Conservation (phyloP, 2,113 vertebrate species). For the Apodemus sylvaticus region DNA sequence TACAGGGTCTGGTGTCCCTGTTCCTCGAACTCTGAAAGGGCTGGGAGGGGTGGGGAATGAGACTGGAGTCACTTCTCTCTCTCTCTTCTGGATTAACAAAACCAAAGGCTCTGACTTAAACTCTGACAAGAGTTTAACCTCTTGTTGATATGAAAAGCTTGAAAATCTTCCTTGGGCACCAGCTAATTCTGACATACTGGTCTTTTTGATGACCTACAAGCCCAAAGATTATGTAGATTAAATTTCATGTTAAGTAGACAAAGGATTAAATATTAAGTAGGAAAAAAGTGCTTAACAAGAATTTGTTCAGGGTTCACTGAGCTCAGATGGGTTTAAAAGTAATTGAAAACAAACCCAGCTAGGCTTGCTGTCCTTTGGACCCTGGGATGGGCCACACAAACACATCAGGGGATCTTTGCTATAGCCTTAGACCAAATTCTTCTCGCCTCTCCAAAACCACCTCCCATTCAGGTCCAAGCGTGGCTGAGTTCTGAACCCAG, state of each 20-base stretch:
- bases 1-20: not conserved
- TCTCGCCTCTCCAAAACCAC: not conserved
- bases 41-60: not conserved
- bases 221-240: conserved; percentile 39
- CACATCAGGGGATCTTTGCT: not conserved
- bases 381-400: not conserved
- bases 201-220: not conserved
- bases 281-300: conserved; percentile 38
- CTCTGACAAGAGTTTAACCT: not conserved
- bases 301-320: conserved; percentile 56
- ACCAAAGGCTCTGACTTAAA: not conserved
- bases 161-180: not conserved
- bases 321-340: conserved; percentile 44
- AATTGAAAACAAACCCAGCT: conserved; percentile 48
- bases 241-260: conserved; percentile 43
- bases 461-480: not conserved
- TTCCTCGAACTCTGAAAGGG: accelerated
- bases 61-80: not conserved
- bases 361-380: conserved; percentile 34
- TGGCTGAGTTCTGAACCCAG: not conserved
- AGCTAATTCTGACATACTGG: not conserved
- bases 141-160: conserved; percentile 38
- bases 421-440: not conserved
- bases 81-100: not conserved
- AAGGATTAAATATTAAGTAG: conserved; percentile 70